These are phyloP conservation scores for Lamproptera curius DNA, from an alignment of 2,888 invertebrate species.

Conservation along the genomic window DNA sequence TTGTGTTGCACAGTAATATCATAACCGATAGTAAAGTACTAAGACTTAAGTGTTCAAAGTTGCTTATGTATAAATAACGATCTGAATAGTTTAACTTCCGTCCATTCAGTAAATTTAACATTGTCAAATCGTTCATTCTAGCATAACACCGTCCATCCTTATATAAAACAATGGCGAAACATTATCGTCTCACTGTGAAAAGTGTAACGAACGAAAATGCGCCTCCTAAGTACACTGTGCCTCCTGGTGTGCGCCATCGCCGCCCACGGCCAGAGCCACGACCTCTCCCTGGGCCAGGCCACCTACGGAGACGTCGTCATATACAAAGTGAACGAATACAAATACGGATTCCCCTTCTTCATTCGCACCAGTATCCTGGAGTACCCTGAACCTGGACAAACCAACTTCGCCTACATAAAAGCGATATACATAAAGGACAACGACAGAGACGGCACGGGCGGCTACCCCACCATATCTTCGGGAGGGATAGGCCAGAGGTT, in stretches of 20 bases:
- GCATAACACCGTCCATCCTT: conserved; percentile 38
- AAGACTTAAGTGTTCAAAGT: too few relatives aligned
- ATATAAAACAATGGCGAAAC: conserved; percentile 52
- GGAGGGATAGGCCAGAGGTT: conserved; percentile 66
- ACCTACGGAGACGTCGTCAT: conserved; percentile 58
- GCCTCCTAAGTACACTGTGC: conserved; percentile 41
- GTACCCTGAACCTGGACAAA: conserved; percentile 53
- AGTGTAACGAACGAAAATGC: conserved; percentile 59
- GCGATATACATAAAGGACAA: conserved; percentile 61
- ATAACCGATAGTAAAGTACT: too few relatives aligned
- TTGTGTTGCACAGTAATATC: too few relatives aligned
- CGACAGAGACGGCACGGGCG: conserved; percentile 51
- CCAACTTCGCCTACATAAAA: conserved; percentile 55
- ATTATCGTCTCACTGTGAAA: conserved; percentile 53
- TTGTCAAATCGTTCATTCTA: conserved; percentile 32
- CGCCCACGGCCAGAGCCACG: conserved; percentile 53
- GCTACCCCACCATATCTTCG: conserved; percentile 52
- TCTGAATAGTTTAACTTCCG: too few relatives aligned
- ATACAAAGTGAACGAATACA: conserved; percentile 51
- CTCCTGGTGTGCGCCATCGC: conserved; percentile 38
- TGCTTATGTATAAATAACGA: too few relatives aligned
- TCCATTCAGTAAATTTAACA: too few relatives aligned
- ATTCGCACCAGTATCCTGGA: conserved; percentile 51
- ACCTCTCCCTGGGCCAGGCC: conserved; percentile 49
- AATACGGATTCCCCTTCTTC: conserved; percentile 60